These are phyloP conservation scores for Sorex maritimensis DNA, from an alignment of 2,797 vertebrate species.

Conservation along the genomic window DNA sequence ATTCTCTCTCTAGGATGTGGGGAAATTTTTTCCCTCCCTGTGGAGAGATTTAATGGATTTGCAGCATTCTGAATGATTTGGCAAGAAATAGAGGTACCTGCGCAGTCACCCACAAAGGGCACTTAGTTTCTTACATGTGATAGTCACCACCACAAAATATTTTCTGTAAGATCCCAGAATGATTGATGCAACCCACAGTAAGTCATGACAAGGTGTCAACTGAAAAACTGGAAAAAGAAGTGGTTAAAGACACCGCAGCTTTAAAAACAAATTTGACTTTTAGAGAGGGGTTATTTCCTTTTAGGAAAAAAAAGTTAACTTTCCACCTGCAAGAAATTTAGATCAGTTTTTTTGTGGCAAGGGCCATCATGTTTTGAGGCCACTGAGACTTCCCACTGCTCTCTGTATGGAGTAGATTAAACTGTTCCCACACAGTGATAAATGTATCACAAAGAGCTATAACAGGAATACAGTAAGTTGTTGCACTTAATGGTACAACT, in stretches of 20 bases:
- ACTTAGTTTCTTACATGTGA: slow-evolving; percentile 72
- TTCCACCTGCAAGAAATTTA: slow-evolving; percentile 79
- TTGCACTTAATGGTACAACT: slow-evolving; percentile 80
- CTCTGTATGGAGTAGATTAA: slow-evolving; percentile 73
- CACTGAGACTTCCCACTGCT: slow-evolving; percentile 76
- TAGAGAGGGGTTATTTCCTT: slow-evolving; percentile 79
- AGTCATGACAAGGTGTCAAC: slow-evolving; percentile 77
- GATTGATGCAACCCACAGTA: slow-evolving; percentile 61
- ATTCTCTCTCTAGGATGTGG: slow-evolving; percentile 81
- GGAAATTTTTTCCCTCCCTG: slow-evolving; percentile 75
- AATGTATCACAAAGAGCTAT: slow-evolving; percentile 67
- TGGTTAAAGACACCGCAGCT: slow-evolving; percentile 76
- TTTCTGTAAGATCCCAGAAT: slow-evolving; percentile 73
- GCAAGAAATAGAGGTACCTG: slow-evolving; percentile 65
- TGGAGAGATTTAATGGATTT: slow-evolving; percentile 82
- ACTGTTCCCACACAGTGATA: slow-evolving; percentile 70
- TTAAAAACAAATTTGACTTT: slow-evolving; percentile 84
- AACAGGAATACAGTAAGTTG: slow-evolving; percentile 77
- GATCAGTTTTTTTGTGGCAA: slow-evolving; percentile 79
- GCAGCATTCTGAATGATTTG: slow-evolving; percentile 81
- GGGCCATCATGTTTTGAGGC: slow-evolving; percentile 54
- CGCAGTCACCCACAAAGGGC: slow-evolving; percentile 81
- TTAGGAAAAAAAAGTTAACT: slow-evolving; percentile 65
- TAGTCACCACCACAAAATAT: slow-evolving; percentile 72
- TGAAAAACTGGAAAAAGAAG: slow-evolving; percentile 82